Evolutionary conservation across 2,888 invertebrate genomes (phyloP).

Genomic region (Tineola bisselliella): DNA sequence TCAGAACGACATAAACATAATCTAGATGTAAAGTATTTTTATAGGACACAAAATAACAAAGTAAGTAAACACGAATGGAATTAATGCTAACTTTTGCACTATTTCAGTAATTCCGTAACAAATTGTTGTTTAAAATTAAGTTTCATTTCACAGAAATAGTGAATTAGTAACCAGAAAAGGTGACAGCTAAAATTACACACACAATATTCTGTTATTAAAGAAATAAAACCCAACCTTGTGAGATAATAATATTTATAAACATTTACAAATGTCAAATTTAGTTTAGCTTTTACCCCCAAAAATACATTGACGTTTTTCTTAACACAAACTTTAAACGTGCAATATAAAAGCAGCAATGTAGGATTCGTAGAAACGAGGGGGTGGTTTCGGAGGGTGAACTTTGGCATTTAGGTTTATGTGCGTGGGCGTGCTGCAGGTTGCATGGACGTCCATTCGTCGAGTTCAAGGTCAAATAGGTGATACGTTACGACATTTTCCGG

Average conservation of each 20-base stretch:
- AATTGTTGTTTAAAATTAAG: no score
- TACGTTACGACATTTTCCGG: background rate
- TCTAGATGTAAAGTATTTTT: no score
- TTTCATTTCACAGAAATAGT: no score
- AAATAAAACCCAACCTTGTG: background rate
- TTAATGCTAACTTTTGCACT: no score
- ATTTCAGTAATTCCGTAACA: no score
- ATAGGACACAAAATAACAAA: no score
- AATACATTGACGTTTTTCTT: background rate
- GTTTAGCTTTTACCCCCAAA: no score
- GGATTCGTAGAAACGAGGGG: background rate
- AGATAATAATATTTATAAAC: background rate
- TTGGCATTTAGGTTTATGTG: background rate
- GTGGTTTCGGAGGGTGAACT: background rate
- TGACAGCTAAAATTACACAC: background rate
- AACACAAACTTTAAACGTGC: background rate
- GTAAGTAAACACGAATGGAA: no score
- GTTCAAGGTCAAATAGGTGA: conserved; percentile 4
- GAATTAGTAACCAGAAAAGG: background rate
- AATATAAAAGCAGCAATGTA: background rate
- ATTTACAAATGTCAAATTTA: background rate
- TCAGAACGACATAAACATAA: no score
- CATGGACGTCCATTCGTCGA: background rate
- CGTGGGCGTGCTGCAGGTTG: conserved; percentile 7
- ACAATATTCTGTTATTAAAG: background rate